These are phyloP conservation scores for Antechinus flavipes DNA, from an alignment of 2,113 vertebrate species.

Conservation along the genomic window DNA sequence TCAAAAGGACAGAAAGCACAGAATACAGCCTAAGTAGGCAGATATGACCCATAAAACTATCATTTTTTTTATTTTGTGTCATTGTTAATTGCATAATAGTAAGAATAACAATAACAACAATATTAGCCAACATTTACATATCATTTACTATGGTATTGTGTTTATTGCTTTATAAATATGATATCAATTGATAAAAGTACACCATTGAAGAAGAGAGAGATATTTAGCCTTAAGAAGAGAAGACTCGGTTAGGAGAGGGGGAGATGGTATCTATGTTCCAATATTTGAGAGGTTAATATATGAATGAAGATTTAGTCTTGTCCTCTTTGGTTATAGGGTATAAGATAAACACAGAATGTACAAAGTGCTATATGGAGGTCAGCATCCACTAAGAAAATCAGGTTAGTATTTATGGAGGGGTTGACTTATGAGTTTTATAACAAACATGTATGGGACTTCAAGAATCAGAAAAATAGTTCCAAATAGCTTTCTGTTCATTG, in stretches of 20 bases:
- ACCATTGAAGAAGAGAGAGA: neutral
- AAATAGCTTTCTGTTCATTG: constrained; percentile 48
- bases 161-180: too few relatives aligned
- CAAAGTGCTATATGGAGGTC: neutral
- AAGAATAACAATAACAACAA: neutral
- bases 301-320: neutral
- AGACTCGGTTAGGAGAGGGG: neutral
- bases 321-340: neutral
- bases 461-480: constrained; percentile 33
- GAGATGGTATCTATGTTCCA: too few relatives aligned
- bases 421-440: too few relatives aligned
- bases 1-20: neutral
- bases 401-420: neutral
- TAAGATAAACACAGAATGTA: neutral
- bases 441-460: neutral
- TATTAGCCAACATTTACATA: neutral
- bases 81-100: neutral
- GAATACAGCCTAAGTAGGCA: neutral
- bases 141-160: neutral
- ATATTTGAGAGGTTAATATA: neutral
- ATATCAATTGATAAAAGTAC: neutral
- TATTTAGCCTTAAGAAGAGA: neutral
- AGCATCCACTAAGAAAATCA: neutral
- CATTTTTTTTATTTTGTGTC: neutral
- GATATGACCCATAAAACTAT: neutral